Conservation (phyloP, 1,140 invertebrate species). For the Dendroctonus ponderosae region DNA sequence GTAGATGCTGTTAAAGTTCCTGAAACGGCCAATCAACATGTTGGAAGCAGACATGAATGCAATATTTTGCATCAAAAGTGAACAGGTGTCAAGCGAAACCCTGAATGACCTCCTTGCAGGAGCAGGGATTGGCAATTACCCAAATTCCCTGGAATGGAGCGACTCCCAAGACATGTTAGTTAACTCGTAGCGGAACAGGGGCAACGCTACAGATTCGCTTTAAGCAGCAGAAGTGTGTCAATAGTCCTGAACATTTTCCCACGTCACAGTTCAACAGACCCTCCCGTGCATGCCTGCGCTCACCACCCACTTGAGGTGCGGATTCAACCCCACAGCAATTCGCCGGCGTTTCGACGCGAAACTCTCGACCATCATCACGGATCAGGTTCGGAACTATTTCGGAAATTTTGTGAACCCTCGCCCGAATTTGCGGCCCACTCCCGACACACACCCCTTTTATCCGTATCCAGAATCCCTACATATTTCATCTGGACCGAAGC, state of each 20-base stretch:
- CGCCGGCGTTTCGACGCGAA: not conserved
- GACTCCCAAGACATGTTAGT: constrained; percentile 38
- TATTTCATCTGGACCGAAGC: constrained; percentile 37
- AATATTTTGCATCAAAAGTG: no score
- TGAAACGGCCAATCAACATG: constrained; percentile 8
- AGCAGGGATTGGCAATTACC: constrained; percentile 1
- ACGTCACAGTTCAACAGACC: constrained; percentile 11
- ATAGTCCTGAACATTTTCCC: no score
- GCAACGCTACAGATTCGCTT: no score
- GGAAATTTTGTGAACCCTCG: not conserved
- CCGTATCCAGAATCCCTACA: constrained; percentile 31
- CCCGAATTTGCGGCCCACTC: no score
- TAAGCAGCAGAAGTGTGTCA: no score
- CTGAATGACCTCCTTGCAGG: no score
- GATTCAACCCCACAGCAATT: not conserved
- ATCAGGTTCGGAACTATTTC: not conserved
- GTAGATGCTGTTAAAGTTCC: constrained; percentile 35
- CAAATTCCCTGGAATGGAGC: constrained; percentile 33
- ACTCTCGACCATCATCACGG: not conserved
- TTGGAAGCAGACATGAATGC: no score
- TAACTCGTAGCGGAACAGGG: not conserved
- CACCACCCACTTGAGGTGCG: not conserved
- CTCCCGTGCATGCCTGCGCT: not conserved
- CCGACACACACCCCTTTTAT: constrained; percentile 37
- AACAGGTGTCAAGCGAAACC: no score